Percentiles rank a stretch among this genome's conserved stretches.
phyloP scores from a whole-genome alignment of 2,888 invertebrate genomes.

The Tipula vernalis region DNA sequence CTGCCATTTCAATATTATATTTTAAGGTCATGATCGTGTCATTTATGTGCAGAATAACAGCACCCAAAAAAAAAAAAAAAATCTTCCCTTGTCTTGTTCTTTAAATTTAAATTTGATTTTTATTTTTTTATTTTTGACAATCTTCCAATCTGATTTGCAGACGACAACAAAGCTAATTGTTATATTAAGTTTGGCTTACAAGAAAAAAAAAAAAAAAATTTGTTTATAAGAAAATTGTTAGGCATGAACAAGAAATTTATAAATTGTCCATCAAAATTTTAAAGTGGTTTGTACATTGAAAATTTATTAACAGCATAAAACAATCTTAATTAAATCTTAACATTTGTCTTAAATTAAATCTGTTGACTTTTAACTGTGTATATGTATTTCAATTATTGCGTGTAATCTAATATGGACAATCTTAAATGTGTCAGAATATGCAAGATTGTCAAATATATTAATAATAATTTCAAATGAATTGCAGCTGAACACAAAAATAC shows the following conservation, averaged over 20 bases:
- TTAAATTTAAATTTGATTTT: neutral
- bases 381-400: neutral
- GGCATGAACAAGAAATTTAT: neutral
- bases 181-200: neutral
- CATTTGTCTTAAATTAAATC: neutral
- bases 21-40: neutral
- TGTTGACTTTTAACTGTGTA: neutral
- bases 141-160: constrained; percentile 7
- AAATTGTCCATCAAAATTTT: neutral
- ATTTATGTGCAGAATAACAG: neutral
- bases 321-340: neutral
- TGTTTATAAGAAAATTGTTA: neutral
- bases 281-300: neutral
- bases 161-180: constrained; percentile 5
- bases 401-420: neutral
- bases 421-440: neutral
- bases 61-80: neutral
- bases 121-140: neutral
- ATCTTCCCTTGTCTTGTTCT: neutral
- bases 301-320: neutral
- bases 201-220: too few relatives aligned
- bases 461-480: neutral
- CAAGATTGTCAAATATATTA: neutral
- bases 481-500: neutral
- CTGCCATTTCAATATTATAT: neutral